Evolutionary conservation across 2,888 invertebrate species (phyloP), one percentile per base, ranked within the genome.

Genomic region (Xestobium rufovillosum): DNA sequence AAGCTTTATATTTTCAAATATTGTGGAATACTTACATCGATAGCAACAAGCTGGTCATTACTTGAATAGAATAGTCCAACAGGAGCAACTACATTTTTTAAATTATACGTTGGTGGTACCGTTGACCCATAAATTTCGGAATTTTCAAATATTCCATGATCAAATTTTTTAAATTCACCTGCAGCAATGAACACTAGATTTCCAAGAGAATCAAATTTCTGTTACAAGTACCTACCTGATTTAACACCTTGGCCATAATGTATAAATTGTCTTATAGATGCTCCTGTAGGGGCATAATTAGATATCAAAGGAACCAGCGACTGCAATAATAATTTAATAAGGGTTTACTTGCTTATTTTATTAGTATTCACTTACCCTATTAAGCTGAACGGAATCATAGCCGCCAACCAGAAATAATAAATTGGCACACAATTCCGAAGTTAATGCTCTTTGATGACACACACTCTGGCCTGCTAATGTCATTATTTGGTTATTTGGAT

Each of bases 281-380:
- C 63, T 2, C 73, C 73, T 1, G 72, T 71, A 26, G 73, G 73
- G 0, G 69, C 67, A 41, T 71, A 71, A 0, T 69, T 69, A 14
- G 71, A 38, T 0, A 71, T 65, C n/a, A n/a, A n/a, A n/a, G n/a
- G n/a, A n/a, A n/a, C n/a, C n/a, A n/a, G n/a, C n/a, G 10, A 70
- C 64, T 9, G 72, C 71, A 2, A 72, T 50, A 66, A 69, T 69
- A 1, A 70, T n/a, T 23, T 32, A 23, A 32, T 17, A 32, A 25
- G 14, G 19, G 6, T n/a, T 6, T 19, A 19, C 6, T 19, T 19
- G n/a, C 6, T 19, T 19, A 8, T 8, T 19, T 6, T 19, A 19
- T 19, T 69, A 15, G 10, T 25, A n/a, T 9, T n/a, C 26, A 41
- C 34, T 41, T 41, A 50, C 50, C 14, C 23, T 34, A 19, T 41